Percentiles rank a stretch among this genome's conserved stretches.
phyloP scores from a whole-genome alignment of 1,140 invertebrate species.

The Hyles euphorbiae region DNA sequence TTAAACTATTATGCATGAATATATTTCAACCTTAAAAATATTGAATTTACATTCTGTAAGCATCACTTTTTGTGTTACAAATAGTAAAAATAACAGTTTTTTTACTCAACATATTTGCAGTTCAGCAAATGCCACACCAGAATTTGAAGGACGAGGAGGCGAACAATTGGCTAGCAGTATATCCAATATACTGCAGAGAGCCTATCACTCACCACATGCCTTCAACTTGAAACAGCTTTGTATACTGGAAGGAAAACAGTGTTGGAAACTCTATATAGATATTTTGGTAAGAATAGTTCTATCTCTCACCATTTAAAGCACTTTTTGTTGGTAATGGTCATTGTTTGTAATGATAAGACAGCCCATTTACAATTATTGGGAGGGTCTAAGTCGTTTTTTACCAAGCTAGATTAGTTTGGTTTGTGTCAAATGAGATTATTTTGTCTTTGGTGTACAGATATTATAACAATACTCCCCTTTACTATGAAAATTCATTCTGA shows the following conservation, averaged over 20 bases:
- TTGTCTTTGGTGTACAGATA: too few species aligned
- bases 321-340: neutral
- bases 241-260: constrained; percentile 90
- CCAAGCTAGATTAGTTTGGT: too few species aligned
- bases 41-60: too few species aligned
- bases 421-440: too few species aligned
- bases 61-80: neutral
- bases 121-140: constrained; percentile 96
- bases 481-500: too few species aligned
- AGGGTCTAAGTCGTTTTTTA: too few species aligned
- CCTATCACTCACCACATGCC: constrained; percentile 85
- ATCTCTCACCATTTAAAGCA: too few species aligned
- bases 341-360: neutral
- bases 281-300: constrained; percentile 82
- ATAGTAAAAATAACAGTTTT: too few species aligned
- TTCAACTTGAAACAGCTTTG: constrained; percentile 88
- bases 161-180: constrained; percentile 92
- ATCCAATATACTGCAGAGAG: constrained; percentile 83
- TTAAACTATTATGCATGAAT: too few species aligned
- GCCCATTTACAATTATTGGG: too few species aligned
- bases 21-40: too few species aligned
- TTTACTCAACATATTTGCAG: constrained; percentile 69
- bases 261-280: constrained; percentile 96
- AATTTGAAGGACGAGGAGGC: constrained; percentile 96
- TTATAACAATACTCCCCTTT: too few species aligned